Base-by-base conservation (phyloP, 2,797 vertebrate species). In the Petrocephalus schoutedeni region DNA sequence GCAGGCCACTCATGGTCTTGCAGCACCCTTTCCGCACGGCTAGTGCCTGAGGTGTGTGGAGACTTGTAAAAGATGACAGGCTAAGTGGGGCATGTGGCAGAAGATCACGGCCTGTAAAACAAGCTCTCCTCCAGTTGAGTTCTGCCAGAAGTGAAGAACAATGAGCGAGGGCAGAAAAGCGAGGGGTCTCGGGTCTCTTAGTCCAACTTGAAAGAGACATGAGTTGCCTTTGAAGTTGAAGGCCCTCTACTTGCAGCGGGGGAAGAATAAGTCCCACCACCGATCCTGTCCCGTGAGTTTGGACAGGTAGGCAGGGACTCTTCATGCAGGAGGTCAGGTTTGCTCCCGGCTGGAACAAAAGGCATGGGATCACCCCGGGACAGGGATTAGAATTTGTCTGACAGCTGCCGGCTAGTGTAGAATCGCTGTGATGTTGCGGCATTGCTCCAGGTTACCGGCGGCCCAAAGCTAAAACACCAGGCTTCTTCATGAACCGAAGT, bases 131-230 rank as follows among this genome's bases (percentile, higher is more conserved):
- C 57, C 8, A 58, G 28, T 59, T 9, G 56, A 82, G 8, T 14
- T 6, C 87, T 86, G 89, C 88, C 89, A 88, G 92, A 93, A 90
- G 91, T 93, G 89, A 87, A 90, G 89, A 87, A 90, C 23, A 54
- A 82, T 32, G 14, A 57, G 90, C 90, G 89, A 80, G 92, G 92
- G 91, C 89, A 89, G 86, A 89, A 74, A 89, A 91, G 90, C 91
- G 90, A 88, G 89, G 89, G 93, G 93, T 94, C 90, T 36, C 88
- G 59, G 91, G 91, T 93, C 91, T 92, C 90, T 92, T 92, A 89
- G 94, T 91, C 92, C 90, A 92, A 92, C 92, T 94, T 95, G 94
- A 94, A 95, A 95, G 90, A 90, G 87, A 91, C 93, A 91, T 92
- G 87, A 8, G 80, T 90, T 54, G 89, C 57, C 92, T 95, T 95